A percentile compares a stretch with the other conserved stretches of the same genome.
These are phyloP conservation scores for Notodonta dromedarius DNA, from an alignment of 2,888 invertebrate species.

Conservation along the genomic window DNA sequence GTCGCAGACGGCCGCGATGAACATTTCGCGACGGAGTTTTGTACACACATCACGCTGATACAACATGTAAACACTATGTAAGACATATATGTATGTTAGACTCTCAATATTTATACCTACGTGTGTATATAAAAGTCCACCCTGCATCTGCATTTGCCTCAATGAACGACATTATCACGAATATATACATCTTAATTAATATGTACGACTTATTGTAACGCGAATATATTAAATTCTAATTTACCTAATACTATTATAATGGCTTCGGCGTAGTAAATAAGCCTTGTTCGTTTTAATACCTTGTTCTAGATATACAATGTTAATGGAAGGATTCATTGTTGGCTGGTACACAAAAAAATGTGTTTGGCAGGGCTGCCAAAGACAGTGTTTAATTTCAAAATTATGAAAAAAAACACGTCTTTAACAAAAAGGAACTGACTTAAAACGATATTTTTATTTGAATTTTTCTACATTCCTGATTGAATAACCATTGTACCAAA, in stretches of 20 bases:
- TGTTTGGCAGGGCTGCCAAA: too few relatives aligned
- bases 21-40: not conserved
- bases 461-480: too few relatives aligned
- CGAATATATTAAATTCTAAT: conserved; percentile 41
- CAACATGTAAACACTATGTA: too few relatives aligned
- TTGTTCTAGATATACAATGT: conserved; percentile 31
- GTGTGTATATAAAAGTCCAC: too few relatives aligned
- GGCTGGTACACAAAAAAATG: not conserved
- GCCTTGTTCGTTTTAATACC: conserved; percentile 39
- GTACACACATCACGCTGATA: not conserved
- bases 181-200: conserved; percentile 39
- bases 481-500: not conserved
- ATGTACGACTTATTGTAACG: conserved; percentile 40
- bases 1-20: not conserved
- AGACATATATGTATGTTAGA: too few relatives aligned
- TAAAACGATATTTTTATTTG: too few relatives aligned
- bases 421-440: too few relatives aligned
- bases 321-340: conserved; percentile 17
- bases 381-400: too few relatives aligned
- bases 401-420: too few relatives aligned
- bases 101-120: too few relatives aligned
- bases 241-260: conserved; percentile 37
- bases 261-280: conserved; percentile 28
- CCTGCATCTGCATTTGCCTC: not conserved
- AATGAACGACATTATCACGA: conserved; percentile 23